Evolutionary conservation across 2,797 vertebrate species (phyloP), one percentile per base, ranked within the genome.

Genomic region (Sebastes minor): DNA sequence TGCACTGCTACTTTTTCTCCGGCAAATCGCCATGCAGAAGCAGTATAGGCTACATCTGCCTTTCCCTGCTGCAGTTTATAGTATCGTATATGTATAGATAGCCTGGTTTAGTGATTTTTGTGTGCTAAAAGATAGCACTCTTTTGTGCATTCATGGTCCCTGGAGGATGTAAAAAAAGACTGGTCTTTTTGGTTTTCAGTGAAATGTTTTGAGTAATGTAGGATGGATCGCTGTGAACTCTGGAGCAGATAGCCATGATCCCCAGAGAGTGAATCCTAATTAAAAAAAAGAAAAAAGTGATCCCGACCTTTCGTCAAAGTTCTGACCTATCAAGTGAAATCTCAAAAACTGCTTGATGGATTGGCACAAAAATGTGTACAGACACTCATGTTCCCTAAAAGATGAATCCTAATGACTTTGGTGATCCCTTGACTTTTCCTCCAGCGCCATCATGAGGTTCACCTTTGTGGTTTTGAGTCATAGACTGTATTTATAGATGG

Each of bases 1-100:
- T 55, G 55, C 38, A 10, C 52, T 63, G 53, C 42, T 78, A 14
- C n/a, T 53, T 80, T 78, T 46, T 71, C 55, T 80, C 22, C 25
- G 38, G 13, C 20, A 83, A 69, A 82, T 64, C 65, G 23, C 14
- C 20, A 11, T 49, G 35, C 52, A 64, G 53, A 59, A 61, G 23
- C 53, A 7, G 18, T 20, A 20, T 20, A 49, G 46, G 46, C 46
- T 52, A 18, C 60, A 35, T 55, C 57, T 42, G 33, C 52, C 32
- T 42, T 14, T 49, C 16, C 52, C 9, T 13, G 12, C 16, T 22
- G 27, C 22, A 28, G 13, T 60, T 22, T 8, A 18, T 18, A 33
- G 28, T 28, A 42, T 64, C 14, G 49, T 25, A 6, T 32, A 33
- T 2, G 9, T 13, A 46, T 46, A 22, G 13, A 63, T 6, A 9